Base-by-base conservation (phyloP, 2,888 invertebrate species). In the Proisotoma minuta region DNA sequence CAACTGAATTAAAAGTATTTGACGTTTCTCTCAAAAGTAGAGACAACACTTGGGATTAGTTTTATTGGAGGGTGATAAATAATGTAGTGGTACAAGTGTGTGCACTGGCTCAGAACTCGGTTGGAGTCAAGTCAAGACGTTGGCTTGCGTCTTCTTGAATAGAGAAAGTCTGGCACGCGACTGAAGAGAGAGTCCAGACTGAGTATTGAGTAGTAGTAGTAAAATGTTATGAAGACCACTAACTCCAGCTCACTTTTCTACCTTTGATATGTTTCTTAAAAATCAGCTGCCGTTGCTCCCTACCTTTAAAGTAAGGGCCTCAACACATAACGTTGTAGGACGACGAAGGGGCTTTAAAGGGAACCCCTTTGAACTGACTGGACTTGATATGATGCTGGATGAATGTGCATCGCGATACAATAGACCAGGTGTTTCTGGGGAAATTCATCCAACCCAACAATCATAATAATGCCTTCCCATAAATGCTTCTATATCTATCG, bases 121-220 rank as follows among this genome's bases (percentile, higher is more conserved):
- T 50, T 26, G 50, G 8, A n/a, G 39, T 47, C 18, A 26, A 20
- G 22, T 50, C 48, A 47, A 56, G 60, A 56, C 56, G 40, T 59
- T 59, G 59, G 29, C 12, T 20, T 39, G 43, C 49, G 22, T 56
- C 56, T 56, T 56, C 56, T 24, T 20, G 3, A 26, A 47, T 47
- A 47, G 56, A 47, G 56, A 56, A 56, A 56, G 56, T 56, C 58
- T 66, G 68, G 66, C 68, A 68, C 68, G 68, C 68, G 68, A 68
- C 68, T 68, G 68, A n/a, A n/a, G n/a, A 65, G 48, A 28, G 52
- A 54, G 56, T 20, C 43, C 43, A 43, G 43, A 43, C 5, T 4
- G 43, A 43, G 43, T 43, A 12, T 15, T 43, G 5, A 43, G 43
- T 20, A 43, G 18, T 5, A 43, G 43, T 43, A 43, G 43, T 43